Conservation (phyloP, 2,797 vertebrate species). For the Tragopan temminckii region DNA sequence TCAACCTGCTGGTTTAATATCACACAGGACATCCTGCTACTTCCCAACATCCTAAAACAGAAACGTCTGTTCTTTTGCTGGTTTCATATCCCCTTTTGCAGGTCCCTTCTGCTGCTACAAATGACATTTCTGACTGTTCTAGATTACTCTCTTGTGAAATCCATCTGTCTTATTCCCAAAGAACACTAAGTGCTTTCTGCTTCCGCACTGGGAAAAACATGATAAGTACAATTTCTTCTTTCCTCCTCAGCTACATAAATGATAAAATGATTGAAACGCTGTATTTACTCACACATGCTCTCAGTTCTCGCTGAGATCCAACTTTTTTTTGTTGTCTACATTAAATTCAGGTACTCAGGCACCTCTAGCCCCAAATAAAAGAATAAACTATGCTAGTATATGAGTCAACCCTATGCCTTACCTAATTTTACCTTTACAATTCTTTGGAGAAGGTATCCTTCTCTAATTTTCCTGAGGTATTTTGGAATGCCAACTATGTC, state of each 20-base stretch:
- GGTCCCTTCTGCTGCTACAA: slow-evolving; percentile 2
- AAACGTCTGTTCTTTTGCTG: neutral
- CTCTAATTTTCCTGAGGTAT: slow-evolving; percentile 35
- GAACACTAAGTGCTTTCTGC: slow-evolving; percentile 8
- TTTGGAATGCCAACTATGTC: slow-evolving; percentile 25
- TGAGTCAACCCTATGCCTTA: neutral
- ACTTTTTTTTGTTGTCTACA: neutral
- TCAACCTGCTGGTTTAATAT: neutral
- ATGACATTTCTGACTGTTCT: slow-evolving; percentile 7
- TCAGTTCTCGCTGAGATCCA: neutral
- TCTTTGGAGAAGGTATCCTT: neutral
- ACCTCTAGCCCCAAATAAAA: slow-evolving; percentile 5
- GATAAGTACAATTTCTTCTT: neutral
- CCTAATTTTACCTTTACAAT: neutral
- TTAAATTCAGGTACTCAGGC: neutral
- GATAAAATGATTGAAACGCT: slow-evolving; percentile 22
- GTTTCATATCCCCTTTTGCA: neutral
- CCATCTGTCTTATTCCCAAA: slow-evolving; percentile 39
- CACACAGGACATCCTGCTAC: neutral
- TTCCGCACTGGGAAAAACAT: neutral
- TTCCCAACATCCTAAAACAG: neutral
- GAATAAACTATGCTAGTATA: neutral
- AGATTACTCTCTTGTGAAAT: slow-evolving; percentile 28
- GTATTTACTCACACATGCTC: neutral
- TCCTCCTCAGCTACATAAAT: neutral